Percentiles rank a stretch among this genome's conserved stretches.
These are phyloP conservation scores for Kryptopterus vitreolus DNA, from an alignment of 2,797 vertebrate genomes.

Conservation along the genomic window DNA sequence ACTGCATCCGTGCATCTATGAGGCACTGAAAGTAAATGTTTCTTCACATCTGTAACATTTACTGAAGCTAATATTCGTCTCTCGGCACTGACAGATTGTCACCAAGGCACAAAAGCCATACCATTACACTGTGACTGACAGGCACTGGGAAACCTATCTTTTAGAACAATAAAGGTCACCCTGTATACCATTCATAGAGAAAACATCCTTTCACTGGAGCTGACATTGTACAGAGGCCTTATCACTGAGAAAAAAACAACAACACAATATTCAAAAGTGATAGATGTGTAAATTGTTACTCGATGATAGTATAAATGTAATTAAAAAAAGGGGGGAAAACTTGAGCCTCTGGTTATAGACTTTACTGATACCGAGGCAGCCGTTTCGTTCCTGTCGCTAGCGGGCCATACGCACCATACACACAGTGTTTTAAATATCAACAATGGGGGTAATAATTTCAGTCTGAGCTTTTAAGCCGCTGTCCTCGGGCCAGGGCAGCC, in stretches of 20 bases:
- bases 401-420: neutral
- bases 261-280: neutral
- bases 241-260: neutral
- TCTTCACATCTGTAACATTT: neutral
- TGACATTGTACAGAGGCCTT: neutral
- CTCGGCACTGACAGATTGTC: neutral
- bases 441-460: conserved; percentile 1
- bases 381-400: neutral
- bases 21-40: too few species aligned
- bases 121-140: neutral
- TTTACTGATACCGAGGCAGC: neutral
- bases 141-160: neutral
- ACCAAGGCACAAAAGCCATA: too few species aligned
- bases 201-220: neutral
- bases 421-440: neutral
- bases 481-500: conserved; percentile 9
- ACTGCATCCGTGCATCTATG: too few species aligned
- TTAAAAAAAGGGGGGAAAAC: neutral
- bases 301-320: too few species aligned
- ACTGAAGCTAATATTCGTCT: too few species aligned
- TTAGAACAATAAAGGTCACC: too few species aligned
- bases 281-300: neutral
- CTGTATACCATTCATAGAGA: too few species aligned
- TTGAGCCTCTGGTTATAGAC: neutral
- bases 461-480: conserved; percentile 17